Percentiles rank a stretch among this genome's conserved stretches.
These are phyloP conservation scores for Amiota communis DNA, from an alignment of 2,888 invertebrate genomes.

Conservation along the genomic window DNA sequence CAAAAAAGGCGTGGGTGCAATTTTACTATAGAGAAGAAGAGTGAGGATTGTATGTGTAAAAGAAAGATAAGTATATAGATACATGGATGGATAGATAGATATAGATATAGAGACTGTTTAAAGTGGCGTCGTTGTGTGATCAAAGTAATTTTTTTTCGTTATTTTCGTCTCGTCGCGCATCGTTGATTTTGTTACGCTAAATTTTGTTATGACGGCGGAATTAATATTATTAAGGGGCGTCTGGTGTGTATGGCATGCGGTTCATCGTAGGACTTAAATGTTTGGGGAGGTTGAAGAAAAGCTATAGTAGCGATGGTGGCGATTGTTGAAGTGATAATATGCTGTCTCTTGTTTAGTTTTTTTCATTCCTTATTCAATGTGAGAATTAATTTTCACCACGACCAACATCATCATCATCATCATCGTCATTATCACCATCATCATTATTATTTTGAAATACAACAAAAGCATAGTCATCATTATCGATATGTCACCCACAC, in stretches of 20 bases:
- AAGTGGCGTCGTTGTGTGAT: conserved; percentile 7
- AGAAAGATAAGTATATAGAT: background rate
- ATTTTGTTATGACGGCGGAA: conserved; percentile 65
- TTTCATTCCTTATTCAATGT: no score
- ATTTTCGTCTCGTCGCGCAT: conserved; percentile 4
- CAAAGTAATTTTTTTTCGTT: conserved; percentile 8
- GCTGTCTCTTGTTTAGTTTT: background rate
- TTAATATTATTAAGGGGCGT: conserved; percentile 65
- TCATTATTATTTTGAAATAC: background rate
- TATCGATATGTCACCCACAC: no score
- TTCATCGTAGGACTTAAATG: no score
- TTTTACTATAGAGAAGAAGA: background rate
- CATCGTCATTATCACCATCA: background rate
- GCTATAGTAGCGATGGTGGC: no score
- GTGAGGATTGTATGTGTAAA: background rate
- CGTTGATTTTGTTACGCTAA: conserved; percentile 39
- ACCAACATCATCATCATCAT: conserved; percentile 1
- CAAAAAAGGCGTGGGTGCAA: background rate
- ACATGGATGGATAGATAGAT: no score
- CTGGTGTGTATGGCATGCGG: conserved; percentile 31
- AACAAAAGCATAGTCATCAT: no score
- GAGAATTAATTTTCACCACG: background rate
- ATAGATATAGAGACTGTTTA: background rate
- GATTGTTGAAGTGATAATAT: background rate
- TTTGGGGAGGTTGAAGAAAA: no score